Percentiles rank a stretch among this genome's conserved stretches.
phyloP scores from a whole-genome alignment of 2,113 vertebrate genomes.

The Pterocles gutturalis region DNA sequence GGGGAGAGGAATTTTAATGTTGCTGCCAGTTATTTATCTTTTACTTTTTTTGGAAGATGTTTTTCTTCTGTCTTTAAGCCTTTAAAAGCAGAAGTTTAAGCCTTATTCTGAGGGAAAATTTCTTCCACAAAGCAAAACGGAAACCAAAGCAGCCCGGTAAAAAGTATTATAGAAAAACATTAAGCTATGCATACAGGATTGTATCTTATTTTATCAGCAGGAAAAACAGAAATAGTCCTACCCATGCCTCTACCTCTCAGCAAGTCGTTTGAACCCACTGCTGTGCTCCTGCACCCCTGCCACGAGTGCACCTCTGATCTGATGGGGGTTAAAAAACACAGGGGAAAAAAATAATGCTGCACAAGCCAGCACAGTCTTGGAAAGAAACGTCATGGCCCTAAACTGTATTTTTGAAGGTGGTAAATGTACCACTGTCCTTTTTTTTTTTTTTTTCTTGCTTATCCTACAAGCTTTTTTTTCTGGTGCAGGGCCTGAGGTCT shows the following conservation, averaged over 20 bases:
- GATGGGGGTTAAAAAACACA: neutral
- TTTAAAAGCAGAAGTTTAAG: neutral
- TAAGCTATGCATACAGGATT: neutral
- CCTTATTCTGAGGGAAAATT: neutral
- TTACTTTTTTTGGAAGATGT: neutral
- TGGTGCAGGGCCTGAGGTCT: neutral
- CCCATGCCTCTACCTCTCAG: neutral
- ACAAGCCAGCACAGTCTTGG: neutral
- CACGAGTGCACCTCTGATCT: rapidly evolving
- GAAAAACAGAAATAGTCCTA: neutral
- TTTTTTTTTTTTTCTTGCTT: neutral
- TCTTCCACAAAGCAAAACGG: neutral
- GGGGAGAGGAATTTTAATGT: neutral
- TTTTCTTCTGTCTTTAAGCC: neutral
- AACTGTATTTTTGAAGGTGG: neutral
- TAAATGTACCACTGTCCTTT: neutral
- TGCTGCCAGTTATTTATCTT: neutral
- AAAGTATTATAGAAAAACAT: neutral
- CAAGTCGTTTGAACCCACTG: neutral
- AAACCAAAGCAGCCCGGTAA: neutral
- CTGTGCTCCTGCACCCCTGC: rapidly evolving
- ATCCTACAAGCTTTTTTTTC: neutral
- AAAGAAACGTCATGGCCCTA: neutral
- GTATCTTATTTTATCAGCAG: neutral
- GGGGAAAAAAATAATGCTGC: neutral